These are phyloP conservation scores for Ascidia mentula DNA, from an alignment of 23 tunicate genomes.

Conservation along the genomic window DNA sequence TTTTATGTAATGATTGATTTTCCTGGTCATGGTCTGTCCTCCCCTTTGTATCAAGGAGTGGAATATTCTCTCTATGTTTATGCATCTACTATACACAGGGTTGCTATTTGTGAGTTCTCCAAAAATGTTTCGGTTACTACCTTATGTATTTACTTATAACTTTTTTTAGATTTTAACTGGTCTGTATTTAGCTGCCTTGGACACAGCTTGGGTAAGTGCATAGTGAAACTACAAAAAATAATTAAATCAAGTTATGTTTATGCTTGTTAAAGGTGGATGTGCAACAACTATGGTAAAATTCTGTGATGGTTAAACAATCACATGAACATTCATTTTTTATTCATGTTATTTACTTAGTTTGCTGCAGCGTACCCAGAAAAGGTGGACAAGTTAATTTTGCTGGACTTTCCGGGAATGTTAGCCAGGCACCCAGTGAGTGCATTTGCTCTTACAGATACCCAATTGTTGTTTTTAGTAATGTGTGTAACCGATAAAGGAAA, in stretches of 20 bases:
- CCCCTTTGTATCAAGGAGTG: conserved; percentile 40
- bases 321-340: neutral
- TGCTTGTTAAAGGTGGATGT: neutral
- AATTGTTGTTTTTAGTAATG: neutral
- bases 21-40: conserved; percentile 76
- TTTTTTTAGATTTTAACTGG: conserved; percentile 8
- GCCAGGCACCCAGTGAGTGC: too few species aligned
- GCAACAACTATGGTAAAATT: neutral
- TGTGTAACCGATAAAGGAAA: too few species aligned
- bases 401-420: conserved; percentile 55
- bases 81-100: conserved; percentile 24
- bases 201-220: conserved; percentile 31
- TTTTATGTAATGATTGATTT: conserved; percentile 56
- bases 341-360: conserved; percentile 33
- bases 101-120: conserved; percentile 40
- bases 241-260: too few species aligned
- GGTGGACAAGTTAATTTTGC: conserved; percentile 49
- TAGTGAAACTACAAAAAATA: neutral
- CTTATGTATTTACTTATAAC: neutral
- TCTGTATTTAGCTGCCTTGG: conserved; percentile 1
- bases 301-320: neutral
- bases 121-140: neutral
- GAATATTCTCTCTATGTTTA: conserved; percentile 17
- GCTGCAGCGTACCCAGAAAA: conserved; percentile 54
- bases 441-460: too few species aligned